Base-by-base conservation (phyloP, 2,797 vertebrate species). In the Karalla daura region DNA sequence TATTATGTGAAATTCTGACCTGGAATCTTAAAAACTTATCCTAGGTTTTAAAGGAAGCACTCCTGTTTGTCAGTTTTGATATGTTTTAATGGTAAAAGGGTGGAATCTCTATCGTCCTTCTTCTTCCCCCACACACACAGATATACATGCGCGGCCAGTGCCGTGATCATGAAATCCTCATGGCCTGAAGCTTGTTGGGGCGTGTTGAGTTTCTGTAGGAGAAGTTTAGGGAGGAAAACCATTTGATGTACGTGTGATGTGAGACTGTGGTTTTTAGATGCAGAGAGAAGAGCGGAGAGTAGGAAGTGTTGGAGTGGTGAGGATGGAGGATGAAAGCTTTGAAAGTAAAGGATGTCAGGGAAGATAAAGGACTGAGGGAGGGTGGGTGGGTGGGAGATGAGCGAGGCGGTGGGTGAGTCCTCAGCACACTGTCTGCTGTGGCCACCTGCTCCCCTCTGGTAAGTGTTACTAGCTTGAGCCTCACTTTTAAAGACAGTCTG, bases 391-490 rank as follows among this genome's bases (percentile, higher is more conserved):
- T 33, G 62, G 50, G 17, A 53, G 52, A n/a, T 55, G 52, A 33
- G 62, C 20, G 47, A 58, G 40, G 55, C 12, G 5, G 24, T 64
- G 58, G 55, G 21, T 55, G 63, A 71, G 66, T 79, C 70, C 74
- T 77, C 37, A 80, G 70, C 56, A 53, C 53, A 1, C 65, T 76
- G 73, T 84, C 65, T 78, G 81, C 62, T 68, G 44, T 54, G 50
- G 71, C 81, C 90, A 88, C 85, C 87, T 91, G 90, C 78, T 86
- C 51, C 67, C 82, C 60, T n/a, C n/a, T n/a, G n/a, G n/a, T 70
- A 67, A 83, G 77, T 54, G 5, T 30, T 41, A 43, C 70, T 36
- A 59, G 60, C 78, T 85, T 74, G 56, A 73, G 80, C 64, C 12
- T 63, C 50, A 50, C 58, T 74, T 55, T 70, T 41, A 41, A 53